Conservation (phyloP, 2,113 vertebrate genomes). For the Verasper variegatus region DNA sequence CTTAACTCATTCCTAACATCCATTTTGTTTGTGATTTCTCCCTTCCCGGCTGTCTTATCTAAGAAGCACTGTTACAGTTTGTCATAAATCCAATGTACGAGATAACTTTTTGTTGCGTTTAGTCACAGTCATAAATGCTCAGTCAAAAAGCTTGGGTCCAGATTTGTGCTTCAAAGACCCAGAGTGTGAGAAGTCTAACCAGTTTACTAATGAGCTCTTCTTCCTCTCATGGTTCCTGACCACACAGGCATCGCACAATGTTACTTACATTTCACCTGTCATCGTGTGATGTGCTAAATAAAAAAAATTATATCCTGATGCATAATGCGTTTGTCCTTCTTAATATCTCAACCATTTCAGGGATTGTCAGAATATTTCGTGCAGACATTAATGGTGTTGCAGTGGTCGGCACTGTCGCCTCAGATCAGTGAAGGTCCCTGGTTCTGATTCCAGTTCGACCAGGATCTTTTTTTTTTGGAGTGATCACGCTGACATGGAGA, state of each 20-base stretch:
- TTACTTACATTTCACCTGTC: constrained; percentile 31
- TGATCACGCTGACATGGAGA: no score
- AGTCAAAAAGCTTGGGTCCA: not conserved
- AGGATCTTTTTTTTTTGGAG: no score
- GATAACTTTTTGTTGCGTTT: constrained; percentile 5
- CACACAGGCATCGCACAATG: not conserved
- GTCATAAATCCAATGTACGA: not conserved
- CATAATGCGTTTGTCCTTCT: not conserved
- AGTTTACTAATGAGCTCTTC: not conserved
- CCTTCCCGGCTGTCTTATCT: not conserved
- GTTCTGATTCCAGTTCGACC: no score
- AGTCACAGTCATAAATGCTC: not conserved
- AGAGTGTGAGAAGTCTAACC: not conserved
- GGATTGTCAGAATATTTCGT: not conserved
- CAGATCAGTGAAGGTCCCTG: no score
- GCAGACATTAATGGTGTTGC: no score
- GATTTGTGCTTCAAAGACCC: not conserved
- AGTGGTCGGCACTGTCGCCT: no score
- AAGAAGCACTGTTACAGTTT: constrained; percentile 26
- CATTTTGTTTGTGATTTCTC: not conserved
- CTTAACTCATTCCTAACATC: constrained; percentile 2
- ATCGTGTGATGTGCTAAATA: constrained; percentile 55
- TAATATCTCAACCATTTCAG: not conserved
- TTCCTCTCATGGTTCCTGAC: constrained; percentile 7
- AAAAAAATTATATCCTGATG: constrained; percentile 11